Evolutionary conservation across 2,113 vertebrate species (phyloP), one percentile per base, ranked within the genome.

Genomic region (Lampris incognitus): DNA sequence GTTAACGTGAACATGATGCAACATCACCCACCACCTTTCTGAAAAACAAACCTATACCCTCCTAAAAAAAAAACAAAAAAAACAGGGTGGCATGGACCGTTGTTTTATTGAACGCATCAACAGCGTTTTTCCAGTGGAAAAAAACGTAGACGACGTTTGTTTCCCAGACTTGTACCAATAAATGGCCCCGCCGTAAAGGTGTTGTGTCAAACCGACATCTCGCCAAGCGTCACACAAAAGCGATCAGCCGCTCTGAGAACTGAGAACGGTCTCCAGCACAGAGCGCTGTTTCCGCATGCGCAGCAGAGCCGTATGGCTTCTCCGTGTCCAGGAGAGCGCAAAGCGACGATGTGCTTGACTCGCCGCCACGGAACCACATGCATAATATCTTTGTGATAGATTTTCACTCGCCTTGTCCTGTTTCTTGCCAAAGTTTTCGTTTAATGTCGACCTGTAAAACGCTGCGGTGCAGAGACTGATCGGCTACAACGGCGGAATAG

Each of bases 341-440:
- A 76, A 83, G 85, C 72, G 88, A 89, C 78, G 91, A 88, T 80
- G 90, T 52, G 71, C 75, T 81, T 85, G 82, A 85, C 86, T 86
- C 61, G 80, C 69, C 79, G 82, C 84, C 68, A 55, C 64, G 81
- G 79, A 24, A 87, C 86, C 81, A 86, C 80, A 78, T 87, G 84
- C 69, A 78, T 79, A 74, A 84, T 76, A 48, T 76, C 63, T 61
- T 77, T 81, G 66, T 52, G 73, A 38, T 85, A 90, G 55, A 66
- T 82, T 76, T 76, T 13, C 50, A n/a, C 73, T 85, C 87, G 87
- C 88, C 90, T 92, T 89, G 76, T 85, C 55, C 60, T 72, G 74
- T 81, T 88, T 87, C 57, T 90, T 88, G 88, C 87, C 89, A 91
- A 92, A 92, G 24, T 68, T 82, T 50, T 76, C 38, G 68, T 78